phyloP scores from a whole-genome alignment of 2,113 vertebrate genomes.

The Caranx ignobilis region DNA sequence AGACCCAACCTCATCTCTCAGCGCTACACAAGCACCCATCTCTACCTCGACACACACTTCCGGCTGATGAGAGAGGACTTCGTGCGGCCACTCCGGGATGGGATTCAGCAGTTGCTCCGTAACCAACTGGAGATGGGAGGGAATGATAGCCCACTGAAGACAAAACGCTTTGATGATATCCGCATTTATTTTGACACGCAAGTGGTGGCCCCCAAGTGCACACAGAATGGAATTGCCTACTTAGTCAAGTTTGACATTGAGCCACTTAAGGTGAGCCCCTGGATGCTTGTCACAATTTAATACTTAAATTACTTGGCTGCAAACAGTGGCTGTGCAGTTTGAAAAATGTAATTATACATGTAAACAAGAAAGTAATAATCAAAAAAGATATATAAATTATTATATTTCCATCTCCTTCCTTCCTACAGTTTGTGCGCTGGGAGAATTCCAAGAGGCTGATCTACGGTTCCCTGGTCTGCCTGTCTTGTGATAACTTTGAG shows the following conservation, averaged over 20 bases:
- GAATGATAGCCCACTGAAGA: slow-evolving; percentile 79
- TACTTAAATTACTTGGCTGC: too few species aligned
- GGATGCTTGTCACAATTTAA: neutral
- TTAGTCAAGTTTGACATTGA: slow-evolving; percentile 88
- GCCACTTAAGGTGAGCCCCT: slow-evolving; percentile 82
- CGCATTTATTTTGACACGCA: slow-evolving; percentile 88
- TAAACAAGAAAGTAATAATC: neutral
- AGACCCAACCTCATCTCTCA: slow-evolving; percentile 87
- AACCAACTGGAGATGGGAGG: slow-evolving; percentile 67
- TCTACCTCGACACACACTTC: slow-evolving; percentile 96
- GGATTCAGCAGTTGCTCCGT: slow-evolving; percentile 88
- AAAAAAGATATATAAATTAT: neutral
- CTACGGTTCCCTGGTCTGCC: slow-evolving; percentile 93
- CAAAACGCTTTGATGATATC: slow-evolving; percentile 90
- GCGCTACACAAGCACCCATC: slow-evolving; percentile 84
- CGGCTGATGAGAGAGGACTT: slow-evolving; percentile 95
- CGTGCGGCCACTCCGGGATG: slow-evolving; percentile 91
- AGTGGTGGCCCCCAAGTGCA: slow-evolving; percentile 86
- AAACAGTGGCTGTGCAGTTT: too few species aligned
- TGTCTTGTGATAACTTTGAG: slow-evolving; percentile 93
- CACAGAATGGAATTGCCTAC: slow-evolving; percentile 86
- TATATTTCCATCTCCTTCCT: neutral
- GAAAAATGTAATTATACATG: neutral
- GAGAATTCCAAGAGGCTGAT: slow-evolving; percentile 93
- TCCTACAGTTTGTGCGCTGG: slow-evolving; percentile 89